These are phyloP conservation scores for Cotesia vestalis DNA, from an alignment of 1,140 invertebrate genomes.

Conservation along the genomic window DNA sequence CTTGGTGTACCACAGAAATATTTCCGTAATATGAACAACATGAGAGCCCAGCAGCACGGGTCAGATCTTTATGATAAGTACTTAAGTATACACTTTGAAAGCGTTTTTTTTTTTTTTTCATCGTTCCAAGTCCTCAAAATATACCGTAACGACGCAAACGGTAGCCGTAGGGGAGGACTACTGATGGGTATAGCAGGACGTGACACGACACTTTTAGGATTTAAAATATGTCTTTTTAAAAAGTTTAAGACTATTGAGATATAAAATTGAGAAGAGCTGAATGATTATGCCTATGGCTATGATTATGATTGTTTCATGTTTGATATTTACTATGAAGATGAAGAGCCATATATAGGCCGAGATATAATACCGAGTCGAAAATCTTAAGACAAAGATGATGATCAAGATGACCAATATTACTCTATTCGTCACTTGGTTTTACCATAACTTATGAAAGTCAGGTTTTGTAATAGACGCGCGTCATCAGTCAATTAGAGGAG, in stretches of 20 bases:
- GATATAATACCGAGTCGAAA: not conserved
- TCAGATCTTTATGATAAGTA: slow-evolving; percentile 38
- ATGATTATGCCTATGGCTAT: slow-evolving; percentile 16
- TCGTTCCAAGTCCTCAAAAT: slow-evolving; percentile 7
- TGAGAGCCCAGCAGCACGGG: slow-evolving; percentile 28
- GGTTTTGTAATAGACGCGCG: slow-evolving; percentile 46
- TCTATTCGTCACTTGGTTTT: slow-evolving; percentile 26
- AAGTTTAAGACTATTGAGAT: not conserved
- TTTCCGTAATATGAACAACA: not conserved
- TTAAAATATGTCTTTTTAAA: not conserved
- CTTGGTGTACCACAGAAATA: not conserved
- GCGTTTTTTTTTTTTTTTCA: not conserved
- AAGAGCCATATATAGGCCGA: slow-evolving; percentile 7
- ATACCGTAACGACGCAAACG: slow-evolving; percentile 19
- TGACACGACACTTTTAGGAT: slow-evolving; percentile 50
- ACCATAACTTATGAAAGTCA: not conserved
- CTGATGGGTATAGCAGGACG: slow-evolving; percentile 42
- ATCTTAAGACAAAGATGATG: slow-evolving; percentile 3
- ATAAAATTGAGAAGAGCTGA: not conserved
- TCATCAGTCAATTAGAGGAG: slow-evolving; percentile 43
- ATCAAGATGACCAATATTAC: not conserved
- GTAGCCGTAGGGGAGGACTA: slow-evolving; percentile 21
- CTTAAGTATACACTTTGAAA: slow-evolving; percentile 33
- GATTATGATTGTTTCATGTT: not conserved
- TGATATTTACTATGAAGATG: not conserved